Base-by-base conservation (phyloP, 2,888 invertebrate species). In the Chirona hameri region DNA sequence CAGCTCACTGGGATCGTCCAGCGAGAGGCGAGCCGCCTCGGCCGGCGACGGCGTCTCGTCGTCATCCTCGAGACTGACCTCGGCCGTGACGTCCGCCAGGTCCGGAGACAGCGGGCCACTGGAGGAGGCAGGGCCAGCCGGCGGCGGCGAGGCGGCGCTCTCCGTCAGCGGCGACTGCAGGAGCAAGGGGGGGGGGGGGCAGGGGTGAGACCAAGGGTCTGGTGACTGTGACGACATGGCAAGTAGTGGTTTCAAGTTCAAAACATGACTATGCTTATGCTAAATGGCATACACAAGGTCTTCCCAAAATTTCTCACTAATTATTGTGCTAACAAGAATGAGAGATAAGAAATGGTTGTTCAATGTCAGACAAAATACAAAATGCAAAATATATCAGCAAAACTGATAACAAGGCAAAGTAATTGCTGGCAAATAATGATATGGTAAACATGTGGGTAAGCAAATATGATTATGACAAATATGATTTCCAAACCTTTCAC, bases 21-120 rank as follows among this genome's bases (percentile, higher is more conserved):
- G 76, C 39, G 39, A 1, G 21, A 76, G 76, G 21, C 76, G 76
- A 21, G 76, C 18, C 76, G 76, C 39, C 21, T 46, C 46, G 39
- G 46, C 21, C 46, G 4, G 1, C 46, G 39, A 18, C 76, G 76
- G 76, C 76, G 39, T 39, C 27, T 31, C 24, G 18, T 76, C 76
- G 76, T 76, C 76, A 21, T 76, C 76, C 31, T 72, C 31, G 39
- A 76, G 76, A 24, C 76, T 76, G 76, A 76, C 21, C 76, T 76
- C 76, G 9, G 76, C 39, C 46, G 76, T 76, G 39, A 18, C 76
- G 24, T 15, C 46, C 7, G 76, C 39, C 76, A 76, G 46, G 24
- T 76, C 46, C 15, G 76, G 24, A 24, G 76, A 76, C 46, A 24
- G 24, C 31, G 46, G 76, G 5, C 12, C 46, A 18, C 39, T 12